Percentiles rank a stretch among this genome's conserved stretches.
Evolutionary conservation across 1,140 invertebrate species (phyloP).

Genomic region (Drosophila aff.): DNA sequence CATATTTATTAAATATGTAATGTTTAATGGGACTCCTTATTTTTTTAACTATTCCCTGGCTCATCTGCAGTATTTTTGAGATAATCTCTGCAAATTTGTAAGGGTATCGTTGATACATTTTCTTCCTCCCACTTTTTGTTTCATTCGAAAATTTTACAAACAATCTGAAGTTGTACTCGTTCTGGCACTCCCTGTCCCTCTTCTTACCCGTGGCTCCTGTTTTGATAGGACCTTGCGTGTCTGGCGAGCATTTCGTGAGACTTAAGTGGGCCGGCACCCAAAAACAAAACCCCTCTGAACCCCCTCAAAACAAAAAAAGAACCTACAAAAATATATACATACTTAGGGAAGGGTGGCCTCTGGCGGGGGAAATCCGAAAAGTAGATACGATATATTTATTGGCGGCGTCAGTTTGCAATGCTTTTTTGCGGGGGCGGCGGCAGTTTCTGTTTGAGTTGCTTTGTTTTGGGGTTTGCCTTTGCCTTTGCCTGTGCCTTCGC

Average conservation of each 20-base stretch:
- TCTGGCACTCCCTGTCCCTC: conserved; percentile 2
- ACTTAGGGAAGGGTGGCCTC: conserved; percentile 10
- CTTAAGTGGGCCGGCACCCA: conserved; percentile 77
- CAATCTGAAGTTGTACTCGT: conserved; percentile 50
- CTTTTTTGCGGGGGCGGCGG: conserved; percentile 41
- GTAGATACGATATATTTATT: conserved; percentile 76
- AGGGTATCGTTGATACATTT: conserved; percentile 37
- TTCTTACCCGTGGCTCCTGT: not conserved
- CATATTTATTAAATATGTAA: not conserved
- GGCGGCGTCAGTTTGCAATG: conserved; percentile 58
- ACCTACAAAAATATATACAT: conserved; percentile 20
- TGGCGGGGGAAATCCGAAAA: conserved; percentile 42
- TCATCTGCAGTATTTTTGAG: conserved; percentile 7
- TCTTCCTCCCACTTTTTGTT: conserved; percentile 28
- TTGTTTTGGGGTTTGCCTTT: conserved; percentile 34
- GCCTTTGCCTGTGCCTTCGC: conserved; percentile 33
- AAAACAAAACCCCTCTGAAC: conserved; percentile 28
- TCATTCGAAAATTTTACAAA: conserved; percentile 51
- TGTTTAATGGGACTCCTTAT: not conserved
- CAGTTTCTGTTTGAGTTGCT: conserved; percentile 48
- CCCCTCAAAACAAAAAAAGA: conserved; percentile 10
- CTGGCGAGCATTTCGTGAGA: conserved; percentile 70
- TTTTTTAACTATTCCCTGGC: not conserved
- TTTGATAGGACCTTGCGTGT: conserved; percentile 60
- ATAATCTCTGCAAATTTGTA: conserved; percentile 25